phyloP scores from a whole-genome alignment of 2,888 invertebrate genomes.

The Dusona sp. region DNA sequence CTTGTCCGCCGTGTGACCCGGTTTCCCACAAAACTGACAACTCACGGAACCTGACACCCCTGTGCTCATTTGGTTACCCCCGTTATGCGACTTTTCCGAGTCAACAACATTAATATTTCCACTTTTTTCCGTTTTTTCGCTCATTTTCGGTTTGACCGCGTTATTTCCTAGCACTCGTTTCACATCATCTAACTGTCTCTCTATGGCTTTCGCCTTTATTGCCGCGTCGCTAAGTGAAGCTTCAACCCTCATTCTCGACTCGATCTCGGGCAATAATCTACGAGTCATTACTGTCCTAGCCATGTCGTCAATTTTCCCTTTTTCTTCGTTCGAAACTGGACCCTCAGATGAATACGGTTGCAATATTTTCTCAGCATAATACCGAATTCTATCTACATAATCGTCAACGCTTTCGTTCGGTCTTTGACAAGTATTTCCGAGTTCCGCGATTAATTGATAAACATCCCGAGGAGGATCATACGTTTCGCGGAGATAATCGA shows the following conservation, averaged over 20 bases:
- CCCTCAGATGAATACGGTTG: neutral
- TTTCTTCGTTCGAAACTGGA: neutral
- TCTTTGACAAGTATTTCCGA: constrained; percentile 21
- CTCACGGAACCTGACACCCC: neutral
- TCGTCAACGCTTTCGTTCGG: constrained; percentile 6
- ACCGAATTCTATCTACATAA: constrained; percentile 19
- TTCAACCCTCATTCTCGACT: no score
- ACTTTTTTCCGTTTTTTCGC: neutral
- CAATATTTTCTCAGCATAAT: constrained; percentile 22
- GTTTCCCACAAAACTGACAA: constrained; percentile 4
- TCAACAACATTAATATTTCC: neutral
- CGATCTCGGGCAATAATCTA: no score
- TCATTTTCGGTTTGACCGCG: neutral
- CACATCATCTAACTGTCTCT: constrained; percentile 5
- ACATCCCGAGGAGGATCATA: constrained; percentile 32
- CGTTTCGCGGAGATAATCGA: constrained; percentile 14
- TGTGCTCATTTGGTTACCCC: neutral
- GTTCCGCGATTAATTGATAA: constrained; percentile 28
- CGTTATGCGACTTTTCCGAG: no score
- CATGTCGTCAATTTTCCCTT: constrained; percentile 5
- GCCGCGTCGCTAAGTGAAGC: constrained; percentile 5
- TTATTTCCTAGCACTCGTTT: neutral
- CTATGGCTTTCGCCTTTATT: neutral
- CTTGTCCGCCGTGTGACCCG: neutral
- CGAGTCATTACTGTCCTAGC: neutral